Base-by-base conservation (phyloP, 2,888 invertebrate species). In the Parnassius orleans region DNA sequence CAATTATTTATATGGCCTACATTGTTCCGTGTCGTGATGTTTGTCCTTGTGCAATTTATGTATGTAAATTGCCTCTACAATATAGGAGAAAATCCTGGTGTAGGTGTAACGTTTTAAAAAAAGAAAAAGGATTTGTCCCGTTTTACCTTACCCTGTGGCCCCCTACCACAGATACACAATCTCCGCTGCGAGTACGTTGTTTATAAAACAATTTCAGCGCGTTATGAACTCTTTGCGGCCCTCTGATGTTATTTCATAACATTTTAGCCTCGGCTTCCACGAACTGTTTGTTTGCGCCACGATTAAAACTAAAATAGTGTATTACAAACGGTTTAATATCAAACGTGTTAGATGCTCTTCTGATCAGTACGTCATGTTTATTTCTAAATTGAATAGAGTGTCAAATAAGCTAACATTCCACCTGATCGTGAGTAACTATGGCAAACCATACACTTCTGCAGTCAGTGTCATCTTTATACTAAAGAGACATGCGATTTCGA, bases 241-340 rank as follows among this genome's bases (percentile, higher is more conserved):
- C 68, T 72, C 68, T 73, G 74, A 73, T 77, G 74, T 71, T 72
- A 74, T 79, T 79, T 80, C 79, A 82, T 78, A 84, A 83, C 84
- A 84, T 78, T 80, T 75, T 73, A 77, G 69, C 68, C 33, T 15
- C 57, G 51, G 56, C 60, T 81, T 80, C 83, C 69, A 59, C 54
- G 81, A 81, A 81, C 64, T 67, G 66, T 57, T 63, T 63, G 68
- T 68, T 65, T 66, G 66, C 65, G 68, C 68, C 58, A 58, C 50
- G 11, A 57, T 10, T 43, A 62, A 53, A 62, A 54, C 48, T 57
- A 57, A 53, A 61, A 57, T 47, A 41, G 46, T 47, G 24, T 14
- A 43, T 43, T 44, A 24, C 14, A 14, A 15, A 15, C 24, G 61
- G 19, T 50, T 52, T 33, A 53, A 46, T 47, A 48, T 54, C 53